Conservation (phyloP, 1,140 invertebrate genomes). For the Cyrtorhinus lividipennis region DNA sequence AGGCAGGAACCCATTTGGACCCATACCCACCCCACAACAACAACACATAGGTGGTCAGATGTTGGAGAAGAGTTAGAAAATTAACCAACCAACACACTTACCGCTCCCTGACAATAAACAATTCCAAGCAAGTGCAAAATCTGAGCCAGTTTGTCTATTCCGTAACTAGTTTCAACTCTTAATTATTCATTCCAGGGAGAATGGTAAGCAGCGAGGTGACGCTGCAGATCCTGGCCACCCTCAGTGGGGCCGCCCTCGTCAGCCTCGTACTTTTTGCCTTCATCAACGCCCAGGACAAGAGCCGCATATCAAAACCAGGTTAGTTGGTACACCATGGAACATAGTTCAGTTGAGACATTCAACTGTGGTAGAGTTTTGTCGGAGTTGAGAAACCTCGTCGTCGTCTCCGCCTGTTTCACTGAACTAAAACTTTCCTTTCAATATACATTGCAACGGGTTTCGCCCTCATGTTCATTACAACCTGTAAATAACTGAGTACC, state of each 20-base stretch:
- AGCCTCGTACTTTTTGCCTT: slow-evolving; percentile 8
- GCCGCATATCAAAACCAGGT: slow-evolving; percentile 7
- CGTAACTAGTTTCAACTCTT: neutral
- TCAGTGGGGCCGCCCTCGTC: slow-evolving; percentile 6
- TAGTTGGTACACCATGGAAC: neutral
- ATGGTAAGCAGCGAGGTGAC: slow-evolving; percentile 13
- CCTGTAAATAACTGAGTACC: no score
- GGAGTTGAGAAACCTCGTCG: no score
- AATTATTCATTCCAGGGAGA: slow-evolving; percentile 3
- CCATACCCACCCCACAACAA: neutral
- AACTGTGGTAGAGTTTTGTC: no score
- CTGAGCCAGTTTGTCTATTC: neutral
- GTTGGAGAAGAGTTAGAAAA: neutral
- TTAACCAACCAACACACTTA: neutral
- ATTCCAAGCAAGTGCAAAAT: no score
- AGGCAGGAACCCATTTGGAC: no score
- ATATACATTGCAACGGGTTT: no score
- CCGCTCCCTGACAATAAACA: no score
- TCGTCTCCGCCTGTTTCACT: no score
- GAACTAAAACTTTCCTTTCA: no score
- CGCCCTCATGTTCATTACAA: no score
- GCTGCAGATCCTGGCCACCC: slow-evolving; percentile 7
- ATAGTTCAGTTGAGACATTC: neutral
- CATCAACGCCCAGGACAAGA: slow-evolving; percentile 6
- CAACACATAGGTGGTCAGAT: neutral